These are phyloP conservation scores for Oncorhynchus gorbuscha DNA, from an alignment of 2,113 vertebrate genomes.

Conservation along the genomic window DNA sequence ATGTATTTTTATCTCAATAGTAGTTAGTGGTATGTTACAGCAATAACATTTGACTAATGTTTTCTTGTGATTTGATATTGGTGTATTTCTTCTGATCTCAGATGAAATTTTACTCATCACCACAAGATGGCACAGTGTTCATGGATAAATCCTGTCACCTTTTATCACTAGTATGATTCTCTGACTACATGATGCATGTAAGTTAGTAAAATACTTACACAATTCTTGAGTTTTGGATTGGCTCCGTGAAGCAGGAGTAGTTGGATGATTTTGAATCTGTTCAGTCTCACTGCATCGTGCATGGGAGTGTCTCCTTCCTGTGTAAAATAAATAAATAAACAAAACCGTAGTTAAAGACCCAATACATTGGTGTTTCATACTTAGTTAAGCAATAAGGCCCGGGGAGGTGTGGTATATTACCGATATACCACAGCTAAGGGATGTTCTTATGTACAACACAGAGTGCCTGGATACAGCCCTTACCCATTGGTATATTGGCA, in stretches of 20 bases:
- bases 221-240: constrained; percentile 83
- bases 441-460: too few relatives aligned
- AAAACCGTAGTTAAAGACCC: background rate
- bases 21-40: background rate
- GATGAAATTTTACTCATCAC: background rate
- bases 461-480: too few relatives aligned
- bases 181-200: background rate
- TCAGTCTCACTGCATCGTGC: constrained; percentile 91
- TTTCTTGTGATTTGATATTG: background rate
- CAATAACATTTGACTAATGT: background rate
- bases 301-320: constrained; percentile 93
- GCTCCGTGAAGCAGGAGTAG: constrained; percentile 89
- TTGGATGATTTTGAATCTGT: constrained; percentile 89
- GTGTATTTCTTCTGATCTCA: background rate
- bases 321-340: background rate
- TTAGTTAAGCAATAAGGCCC: too few relatives aligned
- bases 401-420: too few relatives aligned
- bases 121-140: constrained; percentile 32
- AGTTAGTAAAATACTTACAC: constrained; percentile 72
- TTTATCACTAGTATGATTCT: background rate
- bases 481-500: too few relatives aligned
- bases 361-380: background rate
- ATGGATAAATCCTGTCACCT: background rate
- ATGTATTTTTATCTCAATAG: background rate
- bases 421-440: too few relatives aligned